Conservation (phyloP, 2,797 vertebrate species). For the Lepus townsendii region DNA sequence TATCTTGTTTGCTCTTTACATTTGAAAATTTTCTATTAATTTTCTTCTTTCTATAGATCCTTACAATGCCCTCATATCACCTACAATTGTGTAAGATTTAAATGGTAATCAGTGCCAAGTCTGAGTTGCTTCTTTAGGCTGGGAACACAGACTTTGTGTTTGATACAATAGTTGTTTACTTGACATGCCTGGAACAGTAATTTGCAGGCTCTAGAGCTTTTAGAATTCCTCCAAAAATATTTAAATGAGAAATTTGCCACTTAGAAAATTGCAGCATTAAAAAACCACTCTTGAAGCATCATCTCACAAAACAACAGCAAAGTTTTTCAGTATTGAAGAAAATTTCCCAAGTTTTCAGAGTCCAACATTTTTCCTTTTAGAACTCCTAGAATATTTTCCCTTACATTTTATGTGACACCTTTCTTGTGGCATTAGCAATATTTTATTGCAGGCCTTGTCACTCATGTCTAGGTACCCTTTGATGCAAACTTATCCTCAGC, state of each 20-base stretch:
- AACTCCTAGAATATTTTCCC: neutral
- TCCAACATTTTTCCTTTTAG: neutral
- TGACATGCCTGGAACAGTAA: slow-evolving; percentile 19
- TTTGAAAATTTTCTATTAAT: neutral
- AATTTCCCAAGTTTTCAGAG: neutral
- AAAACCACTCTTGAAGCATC: neutral
- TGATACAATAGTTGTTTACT: slow-evolving; percentile 32
- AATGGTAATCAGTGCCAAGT: neutral
- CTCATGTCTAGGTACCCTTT: neutral
- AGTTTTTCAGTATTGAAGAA: neutral
- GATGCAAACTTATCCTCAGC: neutral
- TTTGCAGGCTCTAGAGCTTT: slow-evolving; percentile 56
- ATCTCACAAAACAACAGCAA: neutral
- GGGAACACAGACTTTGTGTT: slow-evolving; percentile 10
- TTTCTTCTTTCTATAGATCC: neutral
- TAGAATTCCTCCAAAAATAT: slow-evolving; percentile 35
- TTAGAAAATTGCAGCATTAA: slow-evolving; percentile 25
- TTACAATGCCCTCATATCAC: neutral
- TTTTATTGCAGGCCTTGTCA: neutral
- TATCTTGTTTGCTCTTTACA: neutral
- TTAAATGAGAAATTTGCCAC: slow-evolving; percentile 38
- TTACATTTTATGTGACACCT: neutral
- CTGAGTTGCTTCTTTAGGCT: slow-evolving; percentile 11
- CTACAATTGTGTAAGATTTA: neutral
- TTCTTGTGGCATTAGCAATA: neutral